Evolutionary conservation across 2,888 invertebrate species (phyloP).

Genomic region (Andrena hattorfiana): DNA sequence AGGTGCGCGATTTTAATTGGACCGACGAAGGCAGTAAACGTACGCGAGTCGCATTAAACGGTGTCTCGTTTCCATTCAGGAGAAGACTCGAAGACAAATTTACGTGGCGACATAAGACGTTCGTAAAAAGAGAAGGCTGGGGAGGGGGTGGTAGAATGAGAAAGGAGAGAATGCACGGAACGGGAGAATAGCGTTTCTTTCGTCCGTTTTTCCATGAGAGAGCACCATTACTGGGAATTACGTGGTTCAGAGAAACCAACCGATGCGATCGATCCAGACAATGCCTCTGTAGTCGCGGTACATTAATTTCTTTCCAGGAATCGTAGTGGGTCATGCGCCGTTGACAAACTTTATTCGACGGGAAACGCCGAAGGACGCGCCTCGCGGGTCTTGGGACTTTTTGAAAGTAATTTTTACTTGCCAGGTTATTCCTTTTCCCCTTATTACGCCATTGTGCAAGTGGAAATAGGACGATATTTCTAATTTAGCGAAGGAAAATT

Average conservation of each 20-base stretch:
- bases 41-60: slow-evolving; percentile 6
- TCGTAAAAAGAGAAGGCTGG: neutral
- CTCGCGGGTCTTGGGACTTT: neutral
- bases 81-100: slow-evolving; percentile 30
- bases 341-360: slow-evolving; percentile 20
- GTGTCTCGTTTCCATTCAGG: slow-evolving; percentile 20
- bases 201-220: slow-evolving; percentile 36
- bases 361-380: slow-evolving; percentile 41
- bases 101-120: slow-evolving; percentile 18
- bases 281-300: slow-evolving; percentile 58
- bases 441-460: neutral
- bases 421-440: neutral
- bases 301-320: slow-evolving; percentile 71
- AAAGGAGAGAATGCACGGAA: slow-evolving; percentile 19
- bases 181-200: slow-evolving; percentile 46
- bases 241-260: slow-evolving; percentile 51
- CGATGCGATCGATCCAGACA: slow-evolving; percentile 57
- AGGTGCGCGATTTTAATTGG: slow-evolving; percentile 35
- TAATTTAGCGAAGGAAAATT: no score
- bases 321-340: slow-evolving; percentile 50
- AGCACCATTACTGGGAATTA: slow-evolving; percentile 49
- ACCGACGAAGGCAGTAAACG: slow-evolving; percentile 10
- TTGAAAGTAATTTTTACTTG: neutral
- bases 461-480: no score
- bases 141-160: neutral